phyloP scores from a whole-genome alignment of 2,888 invertebrate genomes.

The Chalcis sispes region DNA sequence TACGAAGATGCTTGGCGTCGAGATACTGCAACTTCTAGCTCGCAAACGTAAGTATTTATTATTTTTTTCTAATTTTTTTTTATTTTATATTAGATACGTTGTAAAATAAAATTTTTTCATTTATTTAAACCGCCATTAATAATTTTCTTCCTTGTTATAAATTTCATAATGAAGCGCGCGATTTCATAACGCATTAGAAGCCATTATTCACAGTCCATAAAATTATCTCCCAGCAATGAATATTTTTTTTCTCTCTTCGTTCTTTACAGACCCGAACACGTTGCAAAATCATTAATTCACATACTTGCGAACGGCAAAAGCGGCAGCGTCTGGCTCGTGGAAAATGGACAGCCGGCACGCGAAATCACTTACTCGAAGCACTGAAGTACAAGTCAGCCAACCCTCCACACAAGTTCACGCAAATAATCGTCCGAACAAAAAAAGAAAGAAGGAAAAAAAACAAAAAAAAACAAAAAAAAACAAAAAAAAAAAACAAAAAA shows the following conservation, averaged over 20 bases:
- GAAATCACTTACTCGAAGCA: constrained; percentile 76
- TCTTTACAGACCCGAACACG: constrained; percentile 78
- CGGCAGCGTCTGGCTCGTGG: constrained; percentile 85
- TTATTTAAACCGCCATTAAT: too few relatives aligned
- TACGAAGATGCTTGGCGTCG: constrained; percentile 86
- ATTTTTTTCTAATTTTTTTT: neutral
- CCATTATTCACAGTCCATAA: neutral
- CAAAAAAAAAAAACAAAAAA: too few relatives aligned
- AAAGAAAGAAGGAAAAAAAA: too few relatives aligned
- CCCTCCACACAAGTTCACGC: neutral
- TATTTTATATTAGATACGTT: too few relatives aligned
- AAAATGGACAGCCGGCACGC: constrained; percentile 82
- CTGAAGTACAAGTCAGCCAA: constrained; percentile 56
- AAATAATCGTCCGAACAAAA: constrained; percentile 18
- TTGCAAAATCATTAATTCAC: constrained; percentile 82
- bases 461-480: too few relatives aligned
- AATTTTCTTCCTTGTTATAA: neutral
- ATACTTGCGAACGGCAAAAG: constrained; percentile 82
- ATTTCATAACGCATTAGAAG: neutral
- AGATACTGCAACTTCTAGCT: constrained; percentile 81
- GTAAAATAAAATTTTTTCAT: too few relatives aligned
- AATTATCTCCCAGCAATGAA: too few relatives aligned
- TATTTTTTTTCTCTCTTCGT: too few relatives aligned
- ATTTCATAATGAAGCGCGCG: neutral
- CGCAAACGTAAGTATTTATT: constrained; percentile 79